Conservation (phyloP, 2,797 vertebrate genomes). For the Rhincodon typus region DNA sequence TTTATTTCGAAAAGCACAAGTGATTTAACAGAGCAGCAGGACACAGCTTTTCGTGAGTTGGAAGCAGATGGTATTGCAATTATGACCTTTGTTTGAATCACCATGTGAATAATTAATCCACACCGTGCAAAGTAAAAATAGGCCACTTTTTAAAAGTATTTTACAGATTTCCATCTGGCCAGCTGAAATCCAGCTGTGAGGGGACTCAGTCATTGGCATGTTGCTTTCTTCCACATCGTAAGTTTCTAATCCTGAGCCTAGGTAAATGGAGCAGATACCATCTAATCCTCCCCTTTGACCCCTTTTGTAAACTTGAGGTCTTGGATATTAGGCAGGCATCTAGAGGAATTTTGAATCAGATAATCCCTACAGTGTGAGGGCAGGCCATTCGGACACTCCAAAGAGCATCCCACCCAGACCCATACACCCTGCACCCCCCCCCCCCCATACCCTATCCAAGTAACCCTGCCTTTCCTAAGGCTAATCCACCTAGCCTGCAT, state of each 20-base stretch:
- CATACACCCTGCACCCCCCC: too few species aligned
- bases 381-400: too few species aligned
- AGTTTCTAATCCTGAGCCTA: background rate
- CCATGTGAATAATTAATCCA: background rate
- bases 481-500: too few species aligned
- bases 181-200: background rate
- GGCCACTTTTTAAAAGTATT: background rate
- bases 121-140: background rate
- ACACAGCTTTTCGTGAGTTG: background rate
- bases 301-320: background rate
- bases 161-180: background rate
- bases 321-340: background rate
- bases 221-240: background rate
- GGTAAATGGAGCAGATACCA: background rate
- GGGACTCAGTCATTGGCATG: background rate
- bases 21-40: background rate
- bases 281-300: background rate
- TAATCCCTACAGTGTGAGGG: too few species aligned
- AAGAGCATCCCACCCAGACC: too few species aligned
- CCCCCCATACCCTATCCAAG: too few species aligned
- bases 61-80: background rate
- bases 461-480: too few species aligned
- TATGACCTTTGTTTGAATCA: background rate
- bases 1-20: background rate
- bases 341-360: background rate